These are phyloP conservation scores for Dipodomys merriami DNA, from an alignment of 2,113 vertebrate genomes.

Conservation along the genomic window DNA sequence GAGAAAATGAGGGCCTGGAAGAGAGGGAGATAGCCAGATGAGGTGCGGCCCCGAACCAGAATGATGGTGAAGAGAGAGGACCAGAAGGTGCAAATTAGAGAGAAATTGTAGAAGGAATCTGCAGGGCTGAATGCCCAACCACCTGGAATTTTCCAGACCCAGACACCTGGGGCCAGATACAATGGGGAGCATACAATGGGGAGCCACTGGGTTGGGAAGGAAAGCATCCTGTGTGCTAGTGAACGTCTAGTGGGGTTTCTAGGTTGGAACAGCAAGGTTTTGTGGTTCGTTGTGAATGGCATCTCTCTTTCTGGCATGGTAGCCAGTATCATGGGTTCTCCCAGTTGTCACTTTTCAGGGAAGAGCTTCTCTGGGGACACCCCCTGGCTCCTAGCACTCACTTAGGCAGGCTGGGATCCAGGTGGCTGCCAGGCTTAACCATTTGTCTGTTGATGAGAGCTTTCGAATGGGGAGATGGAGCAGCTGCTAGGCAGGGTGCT, in stretches of 20 bases:
- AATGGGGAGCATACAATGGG: background rate
- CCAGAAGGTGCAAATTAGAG: background rate
- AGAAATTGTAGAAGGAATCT: background rate
- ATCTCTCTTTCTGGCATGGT: background rate
- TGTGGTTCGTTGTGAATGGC: background rate
- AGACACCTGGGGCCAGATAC: background rate
- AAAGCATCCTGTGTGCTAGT: background rate
- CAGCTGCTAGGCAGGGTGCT: background rate
- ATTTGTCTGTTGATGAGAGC: background rate
- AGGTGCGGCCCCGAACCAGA: background rate
- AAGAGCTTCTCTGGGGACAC: background rate
- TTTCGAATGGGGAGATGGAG: background rate
- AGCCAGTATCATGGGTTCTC: background rate
- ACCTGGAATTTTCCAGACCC: rapidly evolving
- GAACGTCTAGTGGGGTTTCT: background rate
- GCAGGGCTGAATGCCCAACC: background rate
- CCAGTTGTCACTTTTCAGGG: background rate
- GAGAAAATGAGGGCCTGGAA: background rate
- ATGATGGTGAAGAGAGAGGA: background rate
- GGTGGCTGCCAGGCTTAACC: background rate
- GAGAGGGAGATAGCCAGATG: background rate
- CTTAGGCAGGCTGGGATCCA: background rate
- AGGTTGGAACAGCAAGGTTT: background rate
- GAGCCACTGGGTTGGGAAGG: background rate
- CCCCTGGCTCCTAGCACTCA: background rate